Base-by-base conservation (phyloP, 2,797 vertebrate species). In the Centroberyx gerrardi region DNA sequence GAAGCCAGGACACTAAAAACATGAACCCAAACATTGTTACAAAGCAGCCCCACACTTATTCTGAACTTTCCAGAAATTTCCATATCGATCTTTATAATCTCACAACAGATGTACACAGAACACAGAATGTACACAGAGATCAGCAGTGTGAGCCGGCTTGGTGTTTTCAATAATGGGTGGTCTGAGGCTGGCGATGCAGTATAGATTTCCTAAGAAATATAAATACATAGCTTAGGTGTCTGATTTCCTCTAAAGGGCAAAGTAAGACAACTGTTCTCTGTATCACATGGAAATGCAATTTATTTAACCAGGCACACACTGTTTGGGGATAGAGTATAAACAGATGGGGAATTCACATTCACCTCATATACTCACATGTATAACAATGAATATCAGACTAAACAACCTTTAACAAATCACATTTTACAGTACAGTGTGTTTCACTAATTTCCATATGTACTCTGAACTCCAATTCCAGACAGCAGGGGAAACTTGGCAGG, bases 201-300 rank as follows among this genome's bases (percentile, higher is more conserved):
- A 36, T 69, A 17, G n/a, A 55, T 72, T 72, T 72, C 69, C 69
- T 54, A 55, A 56, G n/a, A 63, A 28, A 49, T 28, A 64, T 27
- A 72, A 46, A 72, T 31, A 60, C 31, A n/a, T 36, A 17, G 55
- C 46, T 12, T 14, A 27, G 28, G 55, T 17, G 22, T 52, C 68
- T 2, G 44, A 22, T 61, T 38, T 61, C 31, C 18, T 59, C 14
- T 29, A 10, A 17, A 2, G 33, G 48, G 48, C 6, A 18, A n/a
- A 9, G 42, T 28, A 2, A 14, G 31, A 6, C 10, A 9, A 28
- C 3, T 13, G 4, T 18, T 31, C 42, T 15, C 9, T 33, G 48
- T 28, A 36, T 61, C 31, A 38, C 33, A 46, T 18, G 13, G 18
- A 60, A 28, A 27, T 52, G 49, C 9, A 4, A 33, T 70, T 42